These are phyloP conservation scores for Caenorhabditis inopinata DNA, from an alignment of 1,140 invertebrate genomes.

Conservation along the genomic window DNA sequence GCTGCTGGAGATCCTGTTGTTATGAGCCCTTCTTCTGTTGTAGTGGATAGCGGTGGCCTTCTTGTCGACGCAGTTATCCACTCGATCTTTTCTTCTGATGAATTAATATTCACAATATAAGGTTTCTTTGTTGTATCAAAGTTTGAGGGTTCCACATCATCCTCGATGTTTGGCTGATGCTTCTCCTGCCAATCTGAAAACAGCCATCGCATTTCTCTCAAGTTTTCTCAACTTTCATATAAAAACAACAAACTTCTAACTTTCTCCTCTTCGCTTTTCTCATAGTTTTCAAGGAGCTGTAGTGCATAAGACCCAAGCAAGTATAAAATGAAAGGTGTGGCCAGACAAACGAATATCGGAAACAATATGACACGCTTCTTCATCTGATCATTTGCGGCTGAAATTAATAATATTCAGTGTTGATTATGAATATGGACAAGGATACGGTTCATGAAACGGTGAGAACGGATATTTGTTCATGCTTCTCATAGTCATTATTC, in stretches of 20 bases:
- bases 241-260: neutral
- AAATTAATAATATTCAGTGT: neutral
- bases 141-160: neutral
- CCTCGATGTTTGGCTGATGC: neutral
- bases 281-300: neutral
- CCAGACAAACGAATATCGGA: neutral
- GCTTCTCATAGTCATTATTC: neutral
- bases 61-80: constrained; percentile 4
- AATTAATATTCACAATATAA: too few relatives aligned
- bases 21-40: neutral
- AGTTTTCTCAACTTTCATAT: too few relatives aligned
- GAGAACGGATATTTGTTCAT: neutral
- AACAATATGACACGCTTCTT: neutral
- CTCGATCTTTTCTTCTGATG: neutral
- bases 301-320: neutral
- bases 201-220: too few relatives aligned
- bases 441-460: neutral
- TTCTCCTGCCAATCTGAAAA: constrained; percentile 1
- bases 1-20: neutral
- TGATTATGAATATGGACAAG: too few relatives aligned
- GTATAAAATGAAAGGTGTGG: neutral
- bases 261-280: constrained; percentile 8
- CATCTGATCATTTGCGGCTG: constrained; percentile 31
- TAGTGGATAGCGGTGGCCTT: neutral
- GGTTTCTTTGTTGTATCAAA: neutral